Conservation (phyloP, 1,140 invertebrate genomes). For the Colletes gigas region DNA sequence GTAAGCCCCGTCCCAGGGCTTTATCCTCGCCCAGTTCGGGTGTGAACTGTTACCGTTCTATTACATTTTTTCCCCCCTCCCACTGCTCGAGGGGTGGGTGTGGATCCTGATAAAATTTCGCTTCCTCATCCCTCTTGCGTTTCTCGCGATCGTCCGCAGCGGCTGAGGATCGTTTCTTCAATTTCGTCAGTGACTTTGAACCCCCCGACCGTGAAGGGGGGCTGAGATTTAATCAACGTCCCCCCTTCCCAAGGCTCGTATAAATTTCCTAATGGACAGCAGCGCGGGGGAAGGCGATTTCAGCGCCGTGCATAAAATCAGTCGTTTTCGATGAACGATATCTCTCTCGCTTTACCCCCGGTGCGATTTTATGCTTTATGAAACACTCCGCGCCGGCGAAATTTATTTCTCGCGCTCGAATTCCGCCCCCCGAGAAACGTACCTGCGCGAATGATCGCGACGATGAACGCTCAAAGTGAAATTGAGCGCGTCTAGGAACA, state of each 20-base stretch:
- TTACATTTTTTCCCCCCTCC: constrained; percentile 53
- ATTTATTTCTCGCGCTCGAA: constrained; percentile 15
- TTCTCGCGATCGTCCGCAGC: constrained; percentile 52
- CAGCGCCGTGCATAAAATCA: constrained; percentile 7
- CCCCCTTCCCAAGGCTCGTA: constrained; percentile 18
- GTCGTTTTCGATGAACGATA: background rate
- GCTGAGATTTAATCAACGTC: constrained; percentile 60
- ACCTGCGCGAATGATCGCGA: background rate
- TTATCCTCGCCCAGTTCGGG: constrained; percentile 45
- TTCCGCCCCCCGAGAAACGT: no score
- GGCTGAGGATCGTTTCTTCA: constrained; percentile 55
- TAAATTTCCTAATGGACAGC: constrained; percentile 61
- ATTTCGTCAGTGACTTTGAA: constrained; percentile 57
- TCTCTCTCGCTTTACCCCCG: background rate
- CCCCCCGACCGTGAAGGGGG: no score
- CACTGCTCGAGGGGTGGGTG: constrained; percentile 16
- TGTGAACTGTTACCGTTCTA: constrained; percentile 57
- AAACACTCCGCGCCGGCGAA: background rate
- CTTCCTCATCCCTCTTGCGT: constrained; percentile 9
- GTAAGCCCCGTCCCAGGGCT: constrained; percentile 47
- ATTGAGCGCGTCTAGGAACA: no score
- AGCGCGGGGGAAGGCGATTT: background rate
- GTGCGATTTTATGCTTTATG: background rate
- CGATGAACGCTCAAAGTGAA: background rate
- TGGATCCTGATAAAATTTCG: constrained; percentile 55